These are phyloP conservation scores for Bathybates hornii DNA, from an alignment of 2,113 vertebrate species.

Conservation along the genomic window DNA sequence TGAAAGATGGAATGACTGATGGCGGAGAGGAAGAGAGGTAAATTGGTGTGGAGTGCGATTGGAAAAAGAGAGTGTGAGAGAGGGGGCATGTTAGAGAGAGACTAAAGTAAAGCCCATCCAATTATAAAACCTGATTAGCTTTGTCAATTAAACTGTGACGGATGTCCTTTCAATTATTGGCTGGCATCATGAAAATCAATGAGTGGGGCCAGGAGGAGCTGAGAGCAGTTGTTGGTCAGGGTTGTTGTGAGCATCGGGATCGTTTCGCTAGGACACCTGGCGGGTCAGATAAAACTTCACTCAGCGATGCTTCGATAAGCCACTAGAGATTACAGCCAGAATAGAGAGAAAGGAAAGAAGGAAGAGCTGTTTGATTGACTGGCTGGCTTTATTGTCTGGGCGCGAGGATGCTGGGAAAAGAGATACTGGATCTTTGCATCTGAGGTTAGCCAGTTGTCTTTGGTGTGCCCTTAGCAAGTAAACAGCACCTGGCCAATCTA, in stretches of 20 bases:
- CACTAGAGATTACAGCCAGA: slow-evolving; percentile 46
- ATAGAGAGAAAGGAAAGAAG: slow-evolving; percentile 7
- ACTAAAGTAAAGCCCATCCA: slow-evolving; percentile 72
- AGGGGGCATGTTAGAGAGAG: slow-evolving; percentile 5
- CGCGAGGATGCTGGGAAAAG: neutral
- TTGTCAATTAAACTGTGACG: slow-evolving; percentile 81
- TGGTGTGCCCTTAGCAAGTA: slow-evolving; percentile 48
- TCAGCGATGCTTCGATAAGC: slow-evolving; percentile 66
- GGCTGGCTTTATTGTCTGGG: slow-evolving; percentile 46
- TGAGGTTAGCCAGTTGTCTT: slow-evolving; percentile 38
- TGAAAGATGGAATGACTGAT: slow-evolving; percentile 15
- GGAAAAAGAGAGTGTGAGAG: neutral
- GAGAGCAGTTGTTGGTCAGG: slow-evolving; percentile 22
- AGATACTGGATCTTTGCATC: slow-evolving; percentile 42
- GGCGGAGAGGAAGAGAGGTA: neutral
- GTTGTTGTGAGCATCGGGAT: slow-evolving; percentile 33
- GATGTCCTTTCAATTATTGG: slow-evolving; percentile 77
- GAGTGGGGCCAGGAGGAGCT: slow-evolving; percentile 5
- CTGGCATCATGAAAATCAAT: slow-evolving; percentile 67
- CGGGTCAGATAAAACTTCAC: slow-evolving; percentile 68
- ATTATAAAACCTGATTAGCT: slow-evolving; percentile 84
- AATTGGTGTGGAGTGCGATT: neutral
- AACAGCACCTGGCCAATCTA: slow-evolving; percentile 38
- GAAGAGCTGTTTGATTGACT: slow-evolving; percentile 37
- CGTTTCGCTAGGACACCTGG: slow-evolving; percentile 60